Evolutionary conservation across 2,113 vertebrate genomes (phyloP).

Genomic region (Mesembrinibis cayennensis): DNA sequence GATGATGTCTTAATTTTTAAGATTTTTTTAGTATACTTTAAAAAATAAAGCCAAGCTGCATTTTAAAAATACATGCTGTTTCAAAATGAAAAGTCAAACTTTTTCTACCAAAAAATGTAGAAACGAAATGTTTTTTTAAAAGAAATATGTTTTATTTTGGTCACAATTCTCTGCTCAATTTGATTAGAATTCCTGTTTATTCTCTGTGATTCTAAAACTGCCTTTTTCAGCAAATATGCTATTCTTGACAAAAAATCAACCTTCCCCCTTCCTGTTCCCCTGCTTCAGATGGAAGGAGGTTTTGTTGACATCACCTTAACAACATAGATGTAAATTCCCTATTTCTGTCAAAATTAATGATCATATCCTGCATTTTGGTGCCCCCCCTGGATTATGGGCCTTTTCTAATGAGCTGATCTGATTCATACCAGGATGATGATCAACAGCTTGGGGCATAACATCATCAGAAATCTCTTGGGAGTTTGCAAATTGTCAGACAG

Average conservation of each 20-base stretch:
- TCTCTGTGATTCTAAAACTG: neutral
- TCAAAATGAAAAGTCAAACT: neutral
- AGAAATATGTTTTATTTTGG: neutral
- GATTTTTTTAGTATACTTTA: rapidly evolving
- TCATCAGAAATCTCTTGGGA: conserved; percentile 7
- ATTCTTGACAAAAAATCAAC: neutral
- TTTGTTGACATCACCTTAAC: neutral
- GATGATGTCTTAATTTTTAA: neutral
- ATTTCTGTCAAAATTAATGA: conserved; percentile 36
- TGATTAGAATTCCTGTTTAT: neutral
- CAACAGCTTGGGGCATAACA: conserved; percentile 20
- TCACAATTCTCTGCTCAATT: neutral
- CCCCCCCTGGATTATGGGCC: neutral
- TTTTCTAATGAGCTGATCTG: conserved; percentile 39
- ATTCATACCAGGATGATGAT: neutral
- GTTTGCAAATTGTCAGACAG: conserved; percentile 19
- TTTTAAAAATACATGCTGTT: neutral
- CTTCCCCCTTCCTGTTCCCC: neutral
- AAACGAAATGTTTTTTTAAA: neutral
- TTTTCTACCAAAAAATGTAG: neutral
- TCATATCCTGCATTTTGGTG: neutral
- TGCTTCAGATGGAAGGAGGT: neutral
- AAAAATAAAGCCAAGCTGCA: neutral
- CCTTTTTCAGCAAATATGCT: neutral
- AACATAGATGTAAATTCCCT: neutral